Evolutionary conservation across 53 echinoderm and acorn worm species (phyloP), one percentile per base, ranked within the genome.

Genomic region (Zoroaster sp.): DNA sequence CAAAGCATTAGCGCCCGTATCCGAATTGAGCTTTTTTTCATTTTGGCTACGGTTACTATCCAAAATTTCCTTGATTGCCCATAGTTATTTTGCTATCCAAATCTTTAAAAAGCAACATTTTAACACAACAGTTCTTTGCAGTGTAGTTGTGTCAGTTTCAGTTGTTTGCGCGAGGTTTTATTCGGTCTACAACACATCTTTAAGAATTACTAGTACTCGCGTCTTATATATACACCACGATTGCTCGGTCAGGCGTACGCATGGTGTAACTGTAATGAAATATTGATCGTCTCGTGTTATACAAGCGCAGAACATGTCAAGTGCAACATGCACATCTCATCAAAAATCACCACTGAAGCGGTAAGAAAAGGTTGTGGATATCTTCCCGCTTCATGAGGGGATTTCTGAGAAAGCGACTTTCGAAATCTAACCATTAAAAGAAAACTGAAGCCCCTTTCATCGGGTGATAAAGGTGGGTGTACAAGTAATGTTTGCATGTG

Each of bases 261-360:
- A 40, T 70, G 47, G 71, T 70, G 71, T 85, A 85, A 85, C 69
- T 69, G 85, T 85, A 85, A 85, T 85, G 85, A 85, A 85, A 85
- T 85, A 85, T 85, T 85, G 85, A 85, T 85, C 71, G 83, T 47
- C 47, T 32, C 42, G 70, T 47, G 85, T 85, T 8, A 49, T 43
- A 85, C 85, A 85, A 47, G 85, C 46, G 49, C 71, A 41, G 49
- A 70, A 45, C 85, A 85, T 51, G 71, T 85, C 85, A 47, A 85
- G 41, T 33, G 71, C 81, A 28, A 30, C 40, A 10, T 23, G 4
- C 35, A 14, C 25, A 34, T 33, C 85, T 85, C 85, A 71, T 71
- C 85, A 85, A 37, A 71, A 85, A 85, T 85, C 85, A 71, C 43
- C 85, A 71, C 36, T 49, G 66, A 82, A 66, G 82, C 82, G 66